phyloP scores from a whole-genome alignment of 92 coral and sea anemone genomes.

The Desmophyllum pertusum region DNA sequence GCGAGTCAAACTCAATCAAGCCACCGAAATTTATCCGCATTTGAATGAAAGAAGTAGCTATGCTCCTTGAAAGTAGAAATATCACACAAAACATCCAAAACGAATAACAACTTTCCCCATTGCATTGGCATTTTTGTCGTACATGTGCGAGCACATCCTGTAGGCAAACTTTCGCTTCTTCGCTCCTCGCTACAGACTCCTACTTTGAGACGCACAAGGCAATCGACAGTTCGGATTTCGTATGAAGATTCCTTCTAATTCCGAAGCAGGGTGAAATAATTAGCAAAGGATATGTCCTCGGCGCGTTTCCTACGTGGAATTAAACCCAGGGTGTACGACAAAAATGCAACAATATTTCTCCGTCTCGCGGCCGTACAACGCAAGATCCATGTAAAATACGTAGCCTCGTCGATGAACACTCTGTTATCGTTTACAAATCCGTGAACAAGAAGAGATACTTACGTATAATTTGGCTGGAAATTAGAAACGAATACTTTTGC shows the following conservation, averaged over 20 bases:
- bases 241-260: not conserved
- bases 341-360: conserved; percentile 54
- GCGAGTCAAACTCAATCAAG: not conserved
- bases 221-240: not conserved
- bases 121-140: conserved; percentile 19
- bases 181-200: conserved; percentile 4
- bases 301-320: conserved; percentile 38
- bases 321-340: conserved; percentile 42
- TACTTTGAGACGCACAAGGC: not conserved
- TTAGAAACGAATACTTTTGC: conserved; percentile 65
- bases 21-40: not conserved
- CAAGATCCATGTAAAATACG: conserved; percentile 18
- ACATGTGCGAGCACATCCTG: conserved; percentile 39
- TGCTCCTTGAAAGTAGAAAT: not conserved
- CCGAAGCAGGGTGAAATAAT: conserved; percentile 22
- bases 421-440: not conserved
- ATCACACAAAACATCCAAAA: conserved; percentile 19
- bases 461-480: conserved; percentile 87
- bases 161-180: conserved; percentile 28
- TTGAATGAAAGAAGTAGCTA: not conserved
- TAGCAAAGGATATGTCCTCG: not conserved
- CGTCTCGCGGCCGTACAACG: conserved; percentile 31
- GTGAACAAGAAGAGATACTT: conserved; percentile 60
- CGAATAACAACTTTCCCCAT: conserved; percentile 3
- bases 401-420: not conserved